phyloP scores from a whole-genome alignment of 2,888 invertebrate genomes.

The Thalpophila matura region DNA sequence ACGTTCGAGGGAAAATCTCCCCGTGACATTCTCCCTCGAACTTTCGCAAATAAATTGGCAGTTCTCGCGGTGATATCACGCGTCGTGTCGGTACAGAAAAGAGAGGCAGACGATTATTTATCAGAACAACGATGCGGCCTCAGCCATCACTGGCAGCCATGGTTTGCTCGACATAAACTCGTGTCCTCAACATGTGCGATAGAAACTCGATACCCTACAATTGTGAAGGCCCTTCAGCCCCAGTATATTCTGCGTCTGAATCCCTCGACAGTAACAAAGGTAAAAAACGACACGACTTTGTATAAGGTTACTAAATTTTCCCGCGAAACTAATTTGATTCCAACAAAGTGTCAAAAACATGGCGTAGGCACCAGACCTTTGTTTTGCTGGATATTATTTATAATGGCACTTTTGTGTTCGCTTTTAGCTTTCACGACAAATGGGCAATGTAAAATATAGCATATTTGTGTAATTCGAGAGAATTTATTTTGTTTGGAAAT shows the following conservation, averaged over 20 bases:
- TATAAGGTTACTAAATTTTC: conserved; percentile 60
- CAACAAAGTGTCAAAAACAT: conserved; percentile 74
- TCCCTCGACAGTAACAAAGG: conserved; percentile 51
- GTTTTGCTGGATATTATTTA: conserved; percentile 72
- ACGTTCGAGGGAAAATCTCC: too few relatives aligned
- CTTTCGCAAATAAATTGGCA: too few relatives aligned
- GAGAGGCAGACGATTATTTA: too few relatives aligned
- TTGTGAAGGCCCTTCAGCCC: conserved; percentile 22
- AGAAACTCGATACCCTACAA: conserved; percentile 9
- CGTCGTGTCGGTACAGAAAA: too few relatives aligned
- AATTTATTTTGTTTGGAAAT: conserved; percentile 32
- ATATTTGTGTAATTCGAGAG: conserved; percentile 37
- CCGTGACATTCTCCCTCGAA: too few relatives aligned
- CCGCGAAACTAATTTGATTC: conserved; percentile 72
- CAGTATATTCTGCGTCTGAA: conserved; percentile 16
- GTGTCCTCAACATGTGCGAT: background rate
- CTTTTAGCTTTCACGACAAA: conserved; percentile 55
- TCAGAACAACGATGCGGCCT: too few relatives aligned
- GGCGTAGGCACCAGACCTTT: conserved; percentile 67
- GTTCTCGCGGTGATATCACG: too few relatives aligned
- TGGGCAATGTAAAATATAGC: conserved; percentile 43
- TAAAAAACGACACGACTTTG: conserved; percentile 57
- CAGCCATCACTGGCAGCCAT: too few relatives aligned
- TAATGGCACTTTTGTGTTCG: conserved; percentile 68
- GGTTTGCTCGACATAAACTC: background rate